Conservation (phyloP, 2,113 vertebrate genomes). For the Apeltes quadracus region DNA sequence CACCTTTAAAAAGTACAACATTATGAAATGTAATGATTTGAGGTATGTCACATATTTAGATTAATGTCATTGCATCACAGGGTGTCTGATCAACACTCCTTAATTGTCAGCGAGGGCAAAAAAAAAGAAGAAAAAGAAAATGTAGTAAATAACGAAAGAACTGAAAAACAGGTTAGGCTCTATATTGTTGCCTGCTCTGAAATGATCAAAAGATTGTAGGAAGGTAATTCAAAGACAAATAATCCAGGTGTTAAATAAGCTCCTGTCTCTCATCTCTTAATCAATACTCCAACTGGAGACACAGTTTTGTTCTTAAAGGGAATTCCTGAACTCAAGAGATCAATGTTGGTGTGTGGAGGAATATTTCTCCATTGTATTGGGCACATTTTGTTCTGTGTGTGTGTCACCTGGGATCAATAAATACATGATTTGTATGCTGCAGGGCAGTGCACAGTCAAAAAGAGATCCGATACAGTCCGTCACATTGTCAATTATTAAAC, state of each 20-base stretch:
- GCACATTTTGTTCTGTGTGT: conserved; percentile 2
- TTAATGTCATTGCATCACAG: not conserved
- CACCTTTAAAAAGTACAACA: not conserved
- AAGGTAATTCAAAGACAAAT: conserved; percentile 2
- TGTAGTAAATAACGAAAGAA: not conserved
- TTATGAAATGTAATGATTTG: not conserved
- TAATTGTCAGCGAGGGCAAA: too few relatives aligned
- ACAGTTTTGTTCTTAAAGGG: not conserved
- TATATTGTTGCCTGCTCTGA: conserved; percentile 9
- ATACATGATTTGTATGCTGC: conserved; percentile 1
- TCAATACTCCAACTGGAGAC: not conserved
- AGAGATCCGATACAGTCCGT: not conserved
- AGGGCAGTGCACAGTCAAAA: conserved; percentile 3
- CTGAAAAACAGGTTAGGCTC: not conserved
- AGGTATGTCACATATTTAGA: not conserved
- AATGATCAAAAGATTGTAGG: not conserved
- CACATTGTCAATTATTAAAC: conserved; percentile 10
- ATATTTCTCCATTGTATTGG: not conserved
- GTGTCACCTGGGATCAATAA: not conserved
- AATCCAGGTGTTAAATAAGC: not conserved
- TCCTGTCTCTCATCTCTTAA: not conserved
- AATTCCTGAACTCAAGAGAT: not conserved
- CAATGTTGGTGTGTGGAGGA: not conserved
- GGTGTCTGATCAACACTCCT: not conserved
- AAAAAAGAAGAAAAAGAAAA: too few relatives aligned